Conservation (phyloP, 2,888 invertebrate species). For the Lasioglossum leucozonium region DNA sequence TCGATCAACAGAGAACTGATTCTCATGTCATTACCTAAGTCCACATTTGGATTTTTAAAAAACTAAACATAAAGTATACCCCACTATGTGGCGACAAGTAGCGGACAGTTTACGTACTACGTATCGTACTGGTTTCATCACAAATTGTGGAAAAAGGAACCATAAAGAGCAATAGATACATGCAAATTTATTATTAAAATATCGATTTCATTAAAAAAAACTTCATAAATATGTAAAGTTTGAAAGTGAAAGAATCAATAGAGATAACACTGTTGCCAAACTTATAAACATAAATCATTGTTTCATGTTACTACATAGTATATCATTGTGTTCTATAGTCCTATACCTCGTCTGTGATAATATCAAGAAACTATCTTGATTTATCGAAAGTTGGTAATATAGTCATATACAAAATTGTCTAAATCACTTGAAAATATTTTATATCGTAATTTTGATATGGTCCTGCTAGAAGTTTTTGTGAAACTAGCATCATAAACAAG, state of each 20-base stretch:
- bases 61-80: conserved; percentile 45
- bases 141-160: neutral
- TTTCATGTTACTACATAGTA: too few relatives aligned
- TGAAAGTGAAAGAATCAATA: conserved; percentile 2
- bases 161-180: neutral
- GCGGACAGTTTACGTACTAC: conserved; percentile 40
- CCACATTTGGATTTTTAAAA: conserved; percentile 72
- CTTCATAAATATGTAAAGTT: neutral
- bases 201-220: neutral
- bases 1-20: conserved; percentile 75
- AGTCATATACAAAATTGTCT: too few relatives aligned
- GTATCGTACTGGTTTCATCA: neutral
- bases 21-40: conserved; percentile 74
- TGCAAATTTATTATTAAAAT: conserved; percentile 1
- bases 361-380: too few relatives aligned
- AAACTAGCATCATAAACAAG: too few relatives aligned
- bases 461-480: too few relatives aligned
- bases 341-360: too few relatives aligned
- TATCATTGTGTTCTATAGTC: too few relatives aligned
- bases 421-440: too few relatives aligned
- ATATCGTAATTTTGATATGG: too few relatives aligned
- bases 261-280: neutral
- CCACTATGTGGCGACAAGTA: conserved; percentile 34
- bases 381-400: too few relatives aligned
- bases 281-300: neutral